Conservation (phyloP, 2,113 vertebrate genomes). For the Phainopepla nitens region DNA sequence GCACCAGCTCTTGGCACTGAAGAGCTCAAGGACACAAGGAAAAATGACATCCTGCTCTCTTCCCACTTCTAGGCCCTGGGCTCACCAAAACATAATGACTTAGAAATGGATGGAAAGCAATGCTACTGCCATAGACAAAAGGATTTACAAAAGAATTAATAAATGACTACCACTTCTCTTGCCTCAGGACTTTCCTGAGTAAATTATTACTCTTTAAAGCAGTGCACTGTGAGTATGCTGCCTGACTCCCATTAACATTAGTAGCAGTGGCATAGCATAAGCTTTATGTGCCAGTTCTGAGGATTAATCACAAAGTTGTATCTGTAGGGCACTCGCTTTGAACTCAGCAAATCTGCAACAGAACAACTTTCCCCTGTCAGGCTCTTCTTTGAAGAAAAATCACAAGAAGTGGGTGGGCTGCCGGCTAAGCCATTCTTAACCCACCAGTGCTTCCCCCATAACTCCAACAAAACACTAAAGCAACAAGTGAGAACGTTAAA, state of each 20-base stretch:
- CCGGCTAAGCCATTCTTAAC: neutral
- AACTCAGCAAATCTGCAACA: conserved; percentile 31
- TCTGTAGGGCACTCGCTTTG: conserved; percentile 24
- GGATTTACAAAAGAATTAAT: conserved; percentile 20
- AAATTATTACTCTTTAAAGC: conserved; percentile 52
- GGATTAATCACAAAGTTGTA: conserved; percentile 24
- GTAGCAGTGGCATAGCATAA: neutral
- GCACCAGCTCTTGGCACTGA: neutral
- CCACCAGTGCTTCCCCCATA: neutral
- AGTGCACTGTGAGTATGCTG: conserved; percentile 27
- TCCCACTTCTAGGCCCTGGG: neutral
- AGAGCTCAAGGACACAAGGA: neutral
- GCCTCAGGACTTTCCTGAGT: neutral
- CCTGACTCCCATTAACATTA: conserved; percentile 42
- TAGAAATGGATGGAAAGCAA: neutral
- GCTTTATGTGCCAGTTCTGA: neutral
- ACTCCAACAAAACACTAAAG: neutral
- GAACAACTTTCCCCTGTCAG: conserved; percentile 33
- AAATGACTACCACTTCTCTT: neutral
- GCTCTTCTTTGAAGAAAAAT: conserved; percentile 36
- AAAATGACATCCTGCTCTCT: neutral
- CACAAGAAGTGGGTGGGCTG: conserved; percentile 26
- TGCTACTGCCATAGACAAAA: neutral
- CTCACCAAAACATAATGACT: neutral
- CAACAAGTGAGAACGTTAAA: neutral